Base-by-base conservation (phyloP, 2,888 invertebrate species). In the Chrysotoxum bicinctum region DNA sequence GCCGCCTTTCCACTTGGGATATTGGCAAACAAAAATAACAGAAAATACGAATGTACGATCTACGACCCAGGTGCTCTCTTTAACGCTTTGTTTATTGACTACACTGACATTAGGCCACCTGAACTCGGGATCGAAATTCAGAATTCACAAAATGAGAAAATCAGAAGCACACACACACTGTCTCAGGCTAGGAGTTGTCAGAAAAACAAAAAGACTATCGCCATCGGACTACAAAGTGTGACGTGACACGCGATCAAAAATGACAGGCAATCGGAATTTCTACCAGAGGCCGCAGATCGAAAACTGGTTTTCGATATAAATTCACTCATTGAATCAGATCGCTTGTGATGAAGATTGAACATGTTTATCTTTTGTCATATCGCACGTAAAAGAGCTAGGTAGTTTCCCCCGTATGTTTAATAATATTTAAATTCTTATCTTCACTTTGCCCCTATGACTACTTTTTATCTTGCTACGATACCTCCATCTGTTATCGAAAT, bases 161-260 rank as follows among this genome's bases (percentile, higher is more conserved):
- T 6, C 48, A 32, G 56, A 70, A 76, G n/a, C n/a, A n/a, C n/a
- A 4, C 26, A 70, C 26, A 69, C 56, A 75, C 21, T 23, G 5
- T 37, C 43, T 37, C 43, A 58, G 56, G 8, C 21, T 40, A 26
- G 9, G 40, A 23, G 23, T 40, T 40, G 37, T 45, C 43, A 40
- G 43, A 45, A 16, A 32, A 48, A 58, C 60, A 52, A 56, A 43
- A 64, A n/a, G 30, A 40, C 6, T 48, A 69, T 23, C 14, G 19
- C 19, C 10, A 56, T 68, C 72, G n/a, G 70, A 43, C 69, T 75
- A 83, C 58, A 69, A 48, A 68, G 62, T 85, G 81, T 81, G 85
- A 81, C 81, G 85, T 81, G 76, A 85, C 81, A 85, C 77, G 85
- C 85, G 77, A 85, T 85, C 81, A 43, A 68, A 81, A 73, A 58